Evolutionary conservation across 2,113 vertebrate genomes (phyloP).

Genomic region (Sarotherodon lohbergeri): DNA sequence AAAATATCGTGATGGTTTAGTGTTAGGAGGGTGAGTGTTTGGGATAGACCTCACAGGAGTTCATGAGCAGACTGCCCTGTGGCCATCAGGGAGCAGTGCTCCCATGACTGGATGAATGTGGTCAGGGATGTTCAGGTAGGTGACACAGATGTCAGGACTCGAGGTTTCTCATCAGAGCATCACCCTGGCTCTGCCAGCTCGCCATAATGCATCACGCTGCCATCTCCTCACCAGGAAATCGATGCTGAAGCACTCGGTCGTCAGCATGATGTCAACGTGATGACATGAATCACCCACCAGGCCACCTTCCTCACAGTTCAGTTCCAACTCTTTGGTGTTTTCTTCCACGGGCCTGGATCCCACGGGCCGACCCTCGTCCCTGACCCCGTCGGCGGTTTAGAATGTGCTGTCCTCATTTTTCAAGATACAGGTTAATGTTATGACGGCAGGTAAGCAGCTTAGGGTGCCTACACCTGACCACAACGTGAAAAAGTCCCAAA

Average conservation of each 20-base stretch:
- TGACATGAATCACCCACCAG: not conserved
- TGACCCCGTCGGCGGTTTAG: not conserved
- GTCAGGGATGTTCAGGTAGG: not conserved
- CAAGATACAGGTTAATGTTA: not conserved
- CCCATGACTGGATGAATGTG: not conserved
- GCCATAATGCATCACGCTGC: not conserved
- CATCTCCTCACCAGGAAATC: not conserved
- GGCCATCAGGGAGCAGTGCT: not conserved
- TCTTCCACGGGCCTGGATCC: not conserved
- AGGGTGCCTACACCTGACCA: not conserved
- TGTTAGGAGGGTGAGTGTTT: not conserved
- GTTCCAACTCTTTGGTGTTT: not conserved
- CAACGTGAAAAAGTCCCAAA: not conserved
- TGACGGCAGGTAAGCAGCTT: not conserved
- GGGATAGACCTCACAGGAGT: not conserved
- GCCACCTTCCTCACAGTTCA: not conserved
- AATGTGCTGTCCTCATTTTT: not conserved
- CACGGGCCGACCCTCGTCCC: fast-evolving
- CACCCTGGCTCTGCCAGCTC: not conserved
- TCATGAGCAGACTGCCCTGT: not conserved
- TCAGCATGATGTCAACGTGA: not conserved
- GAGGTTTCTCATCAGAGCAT: not conserved
- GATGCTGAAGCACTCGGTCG: not conserved
- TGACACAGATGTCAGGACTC: not conserved
- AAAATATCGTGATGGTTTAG: fast-evolving